Percentiles rank a stretch among this genome's conserved stretches.
Conservation (phyloP, 2,113 vertebrate genomes). For the Seriola aureovittata region DNA sequence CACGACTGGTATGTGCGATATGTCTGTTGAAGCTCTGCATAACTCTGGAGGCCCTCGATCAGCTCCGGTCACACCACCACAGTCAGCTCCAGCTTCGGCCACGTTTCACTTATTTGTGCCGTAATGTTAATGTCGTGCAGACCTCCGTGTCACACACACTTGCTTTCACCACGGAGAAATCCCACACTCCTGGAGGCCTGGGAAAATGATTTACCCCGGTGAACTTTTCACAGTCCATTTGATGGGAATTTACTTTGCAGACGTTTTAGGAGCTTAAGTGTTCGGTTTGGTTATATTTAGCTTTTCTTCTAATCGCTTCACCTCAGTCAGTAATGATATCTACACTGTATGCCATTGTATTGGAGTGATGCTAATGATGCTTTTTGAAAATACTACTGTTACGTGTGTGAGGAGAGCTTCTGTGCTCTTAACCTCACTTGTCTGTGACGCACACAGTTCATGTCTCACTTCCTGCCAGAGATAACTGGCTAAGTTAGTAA, state of each 20-base stretch:
- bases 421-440: too few species aligned
- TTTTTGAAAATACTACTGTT: too few species aligned
- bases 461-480: too few species aligned
- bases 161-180: conserved; percentile 1
- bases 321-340: neutral
- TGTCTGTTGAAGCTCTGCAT: conserved; percentile 48
- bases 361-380: neutral
- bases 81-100: neutral
- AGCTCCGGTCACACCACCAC: neutral
- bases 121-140: neutral
- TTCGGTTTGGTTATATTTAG: conserved; percentile 8
- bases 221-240: conserved; percentile 18
- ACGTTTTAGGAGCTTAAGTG: neutral
- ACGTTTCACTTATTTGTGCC: neutral
- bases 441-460: too few species aligned
- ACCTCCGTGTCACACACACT: neutral
- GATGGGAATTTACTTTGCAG: neutral
- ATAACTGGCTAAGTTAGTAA: too few species aligned
- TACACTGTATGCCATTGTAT: neutral
- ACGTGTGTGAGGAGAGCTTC: too few species aligned
- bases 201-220: neutral
- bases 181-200: conserved; percentile 9
- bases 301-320: neutral
- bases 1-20: conserved; percentile 67
- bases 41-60: conserved; percentile 24